Base-by-base conservation (phyloP, 1,140 invertebrate genomes). In the Pogonomyrmex barbatus region DNA sequence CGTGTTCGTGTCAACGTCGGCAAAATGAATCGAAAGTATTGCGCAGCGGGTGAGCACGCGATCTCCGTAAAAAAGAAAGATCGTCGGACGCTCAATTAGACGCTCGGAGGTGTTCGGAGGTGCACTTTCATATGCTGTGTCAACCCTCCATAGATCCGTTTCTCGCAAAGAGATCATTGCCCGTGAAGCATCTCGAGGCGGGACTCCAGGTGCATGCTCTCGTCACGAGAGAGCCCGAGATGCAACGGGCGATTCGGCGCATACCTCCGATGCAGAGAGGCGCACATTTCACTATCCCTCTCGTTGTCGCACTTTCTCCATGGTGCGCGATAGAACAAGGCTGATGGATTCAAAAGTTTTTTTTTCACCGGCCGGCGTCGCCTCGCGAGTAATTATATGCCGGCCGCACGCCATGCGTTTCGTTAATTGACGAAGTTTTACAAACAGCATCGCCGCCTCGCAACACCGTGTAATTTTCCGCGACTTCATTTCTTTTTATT, bases 261-360 rank as follows among this genome's bases (percentile, higher is more conserved):
- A 39, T 60, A 52, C 14, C 77, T 30, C 17, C 47, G 63, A 71
- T 60, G 88, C 73, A 85, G 63, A 79, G 60, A 42, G 71, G 83
- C 50, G 45, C 75, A n/a, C 88, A 82, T 89, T 90, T 90, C 90
- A 87, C 87, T 91, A 87, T 88, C 90, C 67, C 90, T 91, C 87
- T 90, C 90, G 58, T 63, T 45, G 79, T 52, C 24, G 85, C 50
- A 73, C 89, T 90, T 90, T 90, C 89, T 85, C 87, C 67, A 63
- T 5, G 60, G 79, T 56, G 62, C 62, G 87, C 83, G 87, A 89
- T 87, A 84, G 79, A 90, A 67, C 89, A 79, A 87, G 33, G 56
- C 88, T 68, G 88, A 90, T 87, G 73, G 68, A 87, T 87, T 84
- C 85, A 76, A 67, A 65, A 56, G 65, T 84, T 87, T 82, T 24